Evolutionary conservation across 2,797 vertebrate genomes (phyloP).

Genomic region (Anguilla megastoma): DNA sequence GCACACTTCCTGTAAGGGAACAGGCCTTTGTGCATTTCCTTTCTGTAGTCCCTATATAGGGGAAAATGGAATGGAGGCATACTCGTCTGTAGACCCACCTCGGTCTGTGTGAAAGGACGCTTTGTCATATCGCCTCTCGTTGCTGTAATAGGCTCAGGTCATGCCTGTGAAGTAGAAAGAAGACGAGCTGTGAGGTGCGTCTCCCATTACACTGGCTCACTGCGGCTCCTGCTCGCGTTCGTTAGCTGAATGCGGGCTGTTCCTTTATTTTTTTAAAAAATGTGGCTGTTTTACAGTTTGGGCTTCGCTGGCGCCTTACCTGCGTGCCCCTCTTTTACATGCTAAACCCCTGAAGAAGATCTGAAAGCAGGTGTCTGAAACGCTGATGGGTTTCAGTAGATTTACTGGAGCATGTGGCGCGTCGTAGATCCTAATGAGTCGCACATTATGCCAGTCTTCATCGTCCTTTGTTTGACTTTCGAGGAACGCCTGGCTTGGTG

Average conservation of each 20-base stretch:
- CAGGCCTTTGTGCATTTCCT: neutral
- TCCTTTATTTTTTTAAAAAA: constrained; percentile 42
- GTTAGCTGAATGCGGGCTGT: constrained; percentile 45
- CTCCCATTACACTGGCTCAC: constrained; percentile 20
- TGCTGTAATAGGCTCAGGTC: constrained; percentile 28
- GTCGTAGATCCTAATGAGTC: constrained; percentile 64
- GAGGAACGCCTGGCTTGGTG: constrained; percentile 43
- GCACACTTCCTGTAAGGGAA: neutral
- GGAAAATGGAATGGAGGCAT: neutral
- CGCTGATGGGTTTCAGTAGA: constrained; percentile 60
- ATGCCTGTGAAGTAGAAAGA: constrained; percentile 37
- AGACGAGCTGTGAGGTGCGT: constrained; percentile 25
- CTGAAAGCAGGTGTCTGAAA: constrained; percentile 59
- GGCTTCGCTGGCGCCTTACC: constrained; percentile 45
- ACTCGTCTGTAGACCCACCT: constrained; percentile 1
- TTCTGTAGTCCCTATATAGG: neutral
- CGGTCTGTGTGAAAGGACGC: neutral
- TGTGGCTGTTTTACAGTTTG: constrained; percentile 56
- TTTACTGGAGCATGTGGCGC: constrained; percentile 51
- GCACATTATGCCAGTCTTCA: constrained; percentile 53
- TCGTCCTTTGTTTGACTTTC: constrained; percentile 72
- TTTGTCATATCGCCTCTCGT: constrained; percentile 40
- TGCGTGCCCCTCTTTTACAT: constrained; percentile 34
- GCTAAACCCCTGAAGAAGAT: neutral
- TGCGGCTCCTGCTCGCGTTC: constrained; percentile 29